A percentile compares a stretch with the other conserved stretches of the same genome.
Evolutionary conservation across 1,140 invertebrate species (phyloP).

Genomic region (Wasmannia auropunctata): DNA sequence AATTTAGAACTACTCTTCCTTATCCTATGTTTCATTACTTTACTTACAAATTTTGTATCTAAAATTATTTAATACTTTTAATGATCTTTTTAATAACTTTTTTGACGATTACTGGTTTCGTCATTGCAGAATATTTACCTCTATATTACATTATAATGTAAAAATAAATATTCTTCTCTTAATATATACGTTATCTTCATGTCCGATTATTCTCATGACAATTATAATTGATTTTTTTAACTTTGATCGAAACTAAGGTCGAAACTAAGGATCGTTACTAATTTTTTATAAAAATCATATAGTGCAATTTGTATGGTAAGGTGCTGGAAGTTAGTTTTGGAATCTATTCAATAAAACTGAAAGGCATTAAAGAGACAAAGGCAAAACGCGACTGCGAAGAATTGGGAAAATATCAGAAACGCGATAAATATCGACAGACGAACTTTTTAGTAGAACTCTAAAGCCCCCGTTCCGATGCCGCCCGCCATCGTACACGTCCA

Average conservation of each 20-base stretch:
- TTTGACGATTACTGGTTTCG: neutral
- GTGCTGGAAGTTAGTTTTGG: neutral
- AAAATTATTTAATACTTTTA: neutral
- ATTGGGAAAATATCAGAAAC: conserved; percentile 47
- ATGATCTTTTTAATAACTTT: neutral
- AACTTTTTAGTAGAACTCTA: conserved; percentile 28
- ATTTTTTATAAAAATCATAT: neutral
- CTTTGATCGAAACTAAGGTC: neutral
- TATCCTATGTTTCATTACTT: too few species aligned
- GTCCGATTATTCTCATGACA: neutral
- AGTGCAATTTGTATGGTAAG: neutral
- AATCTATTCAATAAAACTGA: conserved; percentile 23
- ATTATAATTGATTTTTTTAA: neutral
- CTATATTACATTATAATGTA: neutral
- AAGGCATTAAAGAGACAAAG: conserved; percentile 33
- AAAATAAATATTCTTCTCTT: neutral
- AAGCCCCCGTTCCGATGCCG: neutral
- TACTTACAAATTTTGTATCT: neutral
- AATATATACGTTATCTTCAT: too few species aligned
- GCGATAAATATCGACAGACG: conserved; percentile 39
- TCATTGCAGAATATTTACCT: neutral
- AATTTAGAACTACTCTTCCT: too few species aligned
- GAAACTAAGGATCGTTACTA: too few species aligned
- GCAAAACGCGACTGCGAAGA: conserved; percentile 10
- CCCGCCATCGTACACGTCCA: neutral